phyloP scores from a whole-genome alignment of 2,888 invertebrate genomes.

The Sialis lutaria region DNA sequence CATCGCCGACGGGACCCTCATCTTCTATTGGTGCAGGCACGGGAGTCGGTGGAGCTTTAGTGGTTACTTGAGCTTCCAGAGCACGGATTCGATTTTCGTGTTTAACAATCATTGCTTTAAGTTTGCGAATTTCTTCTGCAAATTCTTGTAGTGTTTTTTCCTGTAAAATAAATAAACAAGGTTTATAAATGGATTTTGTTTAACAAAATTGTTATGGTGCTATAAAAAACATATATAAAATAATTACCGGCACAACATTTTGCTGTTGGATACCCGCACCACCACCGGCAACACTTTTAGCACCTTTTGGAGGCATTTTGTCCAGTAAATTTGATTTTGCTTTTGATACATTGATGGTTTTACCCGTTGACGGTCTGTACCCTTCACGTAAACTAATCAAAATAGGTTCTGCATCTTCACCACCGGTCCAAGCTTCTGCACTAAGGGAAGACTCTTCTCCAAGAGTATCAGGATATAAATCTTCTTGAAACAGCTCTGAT shows the following conservation, averaged over 20 bases:
- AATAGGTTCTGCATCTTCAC: conserved; percentile 79
- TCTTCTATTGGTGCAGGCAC: conserved; percentile 17
- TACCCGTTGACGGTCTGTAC: conserved; percentile 45
- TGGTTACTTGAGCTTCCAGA: conserved; percentile 44
- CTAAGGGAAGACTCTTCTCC: conserved; percentile 78
- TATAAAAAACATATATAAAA: too few species aligned
- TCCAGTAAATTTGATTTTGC: conserved; percentile 65
- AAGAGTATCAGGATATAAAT: conserved; percentile 88
- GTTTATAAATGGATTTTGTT: conserved; percentile 14
- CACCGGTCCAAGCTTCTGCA: conserved; percentile 84
- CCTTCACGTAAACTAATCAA: conserved; percentile 82
- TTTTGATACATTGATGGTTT: conserved; percentile 53
- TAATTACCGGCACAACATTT: conserved; percentile 15
- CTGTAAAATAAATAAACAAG: conserved; percentile 25
- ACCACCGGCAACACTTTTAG: conserved; percentile 15
- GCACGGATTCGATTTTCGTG: conserved; percentile 78
- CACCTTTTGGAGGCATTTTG: conserved; percentile 35
- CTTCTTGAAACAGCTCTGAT: conserved; percentile 94
- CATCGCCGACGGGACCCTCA: conserved; percentile 24
- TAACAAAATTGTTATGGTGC: conserved; percentile 8
- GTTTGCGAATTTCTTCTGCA: conserved; percentile 74
- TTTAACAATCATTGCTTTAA: conserved; percentile 87
- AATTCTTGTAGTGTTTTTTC: conserved; percentile 68
- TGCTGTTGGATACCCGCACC: conserved; percentile 8
- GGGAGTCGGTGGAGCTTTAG: neutral